Conservation (phyloP, 2,797 vertebrate genomes). For the Melanotaenia pygmaea region DNA sequence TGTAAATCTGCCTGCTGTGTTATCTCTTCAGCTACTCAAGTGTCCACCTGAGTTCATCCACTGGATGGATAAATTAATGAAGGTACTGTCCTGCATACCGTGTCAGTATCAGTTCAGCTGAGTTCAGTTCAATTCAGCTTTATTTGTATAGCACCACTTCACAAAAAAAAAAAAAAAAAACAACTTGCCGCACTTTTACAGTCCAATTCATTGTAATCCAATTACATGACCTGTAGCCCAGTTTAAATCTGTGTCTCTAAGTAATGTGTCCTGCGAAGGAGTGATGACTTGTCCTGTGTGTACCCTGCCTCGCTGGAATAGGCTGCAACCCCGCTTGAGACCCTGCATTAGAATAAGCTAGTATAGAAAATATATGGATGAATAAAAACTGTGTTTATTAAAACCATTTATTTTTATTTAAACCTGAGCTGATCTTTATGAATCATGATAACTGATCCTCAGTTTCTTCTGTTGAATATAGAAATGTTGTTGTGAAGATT, state of each 20-base stretch:
- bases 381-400: not conserved
- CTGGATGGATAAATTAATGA: slow-evolving; percentile 51
- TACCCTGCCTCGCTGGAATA: too few species aligned
- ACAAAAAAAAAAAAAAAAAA: not conserved
- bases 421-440: not conserved
- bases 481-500: not conserved
- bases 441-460: not conserved
- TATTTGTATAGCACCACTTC: not conserved
- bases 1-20: slow-evolving; percentile 75
- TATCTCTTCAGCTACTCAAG: slow-evolving; percentile 81
- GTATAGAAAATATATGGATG: not conserved
- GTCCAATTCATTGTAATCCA: too few species aligned
- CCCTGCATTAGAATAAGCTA: not conserved
- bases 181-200: too few species aligned
- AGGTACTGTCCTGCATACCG: slow-evolving; percentile 23
- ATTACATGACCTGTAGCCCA: not conserved
- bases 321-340: too few species aligned
- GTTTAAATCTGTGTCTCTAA: not conserved
- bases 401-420: too few species aligned
- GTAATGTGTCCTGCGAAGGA: not conserved
- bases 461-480: not conserved
- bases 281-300: not conserved
- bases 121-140: not conserved
- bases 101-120: not conserved
- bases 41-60: slow-evolving; percentile 69